A percentile compares a stretch with the other conserved stretches of the same genome.
These are phyloP conservation scores for Chelonus insularis DNA, from an alignment of 1,140 invertebrate genomes.

Conservation along the genomic window DNA sequence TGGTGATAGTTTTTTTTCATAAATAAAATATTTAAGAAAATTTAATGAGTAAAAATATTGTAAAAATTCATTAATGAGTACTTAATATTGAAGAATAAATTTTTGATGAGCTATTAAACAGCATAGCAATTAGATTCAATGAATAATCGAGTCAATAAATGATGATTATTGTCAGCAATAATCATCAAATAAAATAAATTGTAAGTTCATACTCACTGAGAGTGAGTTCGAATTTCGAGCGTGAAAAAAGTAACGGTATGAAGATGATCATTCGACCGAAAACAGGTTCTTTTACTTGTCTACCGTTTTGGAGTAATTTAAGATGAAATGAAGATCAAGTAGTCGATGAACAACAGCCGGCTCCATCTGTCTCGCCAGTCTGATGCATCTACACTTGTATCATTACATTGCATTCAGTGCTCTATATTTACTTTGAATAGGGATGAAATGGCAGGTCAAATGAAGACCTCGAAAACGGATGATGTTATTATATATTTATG, in stretches of 20 bases:
- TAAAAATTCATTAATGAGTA: no score
- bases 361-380: constrained; percentile 1
- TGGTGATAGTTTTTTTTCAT: no score
- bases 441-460: neutral
- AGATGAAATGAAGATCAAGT: neutral
- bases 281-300: constrained; percentile 1
- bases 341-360: neutral
- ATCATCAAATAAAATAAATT: no score
- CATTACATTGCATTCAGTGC: neutral
- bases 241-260: constrained; percentile 1
- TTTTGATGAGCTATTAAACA: no score
- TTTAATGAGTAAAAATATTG: no score
- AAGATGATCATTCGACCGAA: neutral
- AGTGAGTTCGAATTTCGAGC: neutral
- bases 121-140: no score
- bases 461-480: neutral
- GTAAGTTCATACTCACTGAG: neutral
- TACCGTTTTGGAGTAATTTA: neutral
- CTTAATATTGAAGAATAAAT: no score
- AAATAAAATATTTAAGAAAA: no score
- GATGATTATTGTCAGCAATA: no score
- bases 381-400: neutral
- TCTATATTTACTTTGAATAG: constrained; percentile 4
- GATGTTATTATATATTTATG: neutral
- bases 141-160: no score